phyloP scores from a whole-genome alignment of 2,888 invertebrate genomes.

The Belgica antarctica region DNA sequence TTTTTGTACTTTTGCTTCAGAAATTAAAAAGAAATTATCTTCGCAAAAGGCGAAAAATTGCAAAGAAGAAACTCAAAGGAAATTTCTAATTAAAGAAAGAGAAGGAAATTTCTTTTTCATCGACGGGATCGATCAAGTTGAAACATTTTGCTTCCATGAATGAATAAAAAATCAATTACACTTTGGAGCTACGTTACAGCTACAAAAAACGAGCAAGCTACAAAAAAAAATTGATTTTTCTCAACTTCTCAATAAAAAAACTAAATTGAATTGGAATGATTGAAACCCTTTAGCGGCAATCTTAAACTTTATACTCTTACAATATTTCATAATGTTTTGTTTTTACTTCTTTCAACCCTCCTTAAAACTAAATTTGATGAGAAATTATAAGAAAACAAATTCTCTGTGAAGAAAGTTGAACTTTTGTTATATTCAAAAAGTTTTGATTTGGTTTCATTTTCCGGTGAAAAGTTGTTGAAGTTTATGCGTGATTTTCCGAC shows the following conservation, averaged over 20 bases:
- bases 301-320: constrained; percentile 3
- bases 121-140: neutral
- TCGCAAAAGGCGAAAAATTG: neutral
- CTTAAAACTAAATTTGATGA: neutral
- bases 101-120: neutral
- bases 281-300: neutral
- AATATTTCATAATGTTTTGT: neutral
- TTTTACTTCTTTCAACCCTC: constrained; percentile 9
- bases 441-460: constrained; percentile 7
- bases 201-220: too few relatives aligned
- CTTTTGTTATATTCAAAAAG: too few relatives aligned
- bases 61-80: neutral
- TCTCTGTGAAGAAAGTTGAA: neutral
- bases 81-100: constrained; percentile 9
- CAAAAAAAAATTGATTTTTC: neutral
- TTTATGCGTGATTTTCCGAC: neutral
- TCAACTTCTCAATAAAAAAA: neutral
- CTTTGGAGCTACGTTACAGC: too few relatives aligned
- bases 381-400: neutral
- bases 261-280: constrained; percentile 17
- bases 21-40: neutral
- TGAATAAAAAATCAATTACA: too few relatives aligned
- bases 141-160: neutral
- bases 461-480: neutral
- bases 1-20: constrained; percentile 10